Percentiles rank a stretch among this genome's conserved stretches.
phyloP scores from a whole-genome alignment of 2,888 invertebrate species.

The Brachyopa scutellaris region DNA sequence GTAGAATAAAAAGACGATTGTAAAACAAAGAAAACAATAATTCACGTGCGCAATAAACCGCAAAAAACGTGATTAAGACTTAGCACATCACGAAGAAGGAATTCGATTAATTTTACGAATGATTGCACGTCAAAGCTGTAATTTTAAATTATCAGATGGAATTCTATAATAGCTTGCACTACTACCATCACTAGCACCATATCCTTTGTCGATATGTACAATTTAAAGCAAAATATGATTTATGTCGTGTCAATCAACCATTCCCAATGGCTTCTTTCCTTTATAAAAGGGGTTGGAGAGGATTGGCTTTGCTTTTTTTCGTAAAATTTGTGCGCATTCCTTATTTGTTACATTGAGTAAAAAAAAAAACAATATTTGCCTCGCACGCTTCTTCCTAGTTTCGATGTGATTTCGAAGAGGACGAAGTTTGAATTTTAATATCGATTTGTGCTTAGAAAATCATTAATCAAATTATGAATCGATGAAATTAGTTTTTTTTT shows the following conservation, averaged over 20 bases:
- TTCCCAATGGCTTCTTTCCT: conserved; percentile 35
- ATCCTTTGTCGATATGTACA: too few species aligned
- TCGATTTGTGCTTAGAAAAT: conserved; percentile 53
- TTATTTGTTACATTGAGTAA: conserved; percentile 21
- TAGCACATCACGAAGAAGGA: not conserved
- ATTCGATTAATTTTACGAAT: too few species aligned
- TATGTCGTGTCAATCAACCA: conserved; percentile 53
- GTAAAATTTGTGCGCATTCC: conserved; percentile 30
- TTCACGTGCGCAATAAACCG: conserved; percentile 34
- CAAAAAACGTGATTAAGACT: conserved; percentile 38
- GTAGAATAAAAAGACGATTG: not conserved
- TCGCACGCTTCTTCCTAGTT: conserved; percentile 61
- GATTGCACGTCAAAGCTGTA: too few species aligned
- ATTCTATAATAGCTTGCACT: not conserved
- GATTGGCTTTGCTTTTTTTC: conserved; percentile 9
- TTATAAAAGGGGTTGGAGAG: conserved; percentile 20
- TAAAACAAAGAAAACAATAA: not conserved
- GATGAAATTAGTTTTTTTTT: conserved; percentile 33
- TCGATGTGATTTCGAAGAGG: conserved; percentile 20
- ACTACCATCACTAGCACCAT: conserved; percentile 1
- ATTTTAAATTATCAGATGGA: conserved; percentile 1
- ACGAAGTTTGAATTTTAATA: conserved; percentile 59
- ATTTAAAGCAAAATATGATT: conserved; percentile 10
- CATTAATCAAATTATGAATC: conserved; percentile 60
- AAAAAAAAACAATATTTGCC: too few species aligned